Base-by-base conservation (phyloP, 2,113 vertebrate species). In the Cygnus atratus region DNA sequence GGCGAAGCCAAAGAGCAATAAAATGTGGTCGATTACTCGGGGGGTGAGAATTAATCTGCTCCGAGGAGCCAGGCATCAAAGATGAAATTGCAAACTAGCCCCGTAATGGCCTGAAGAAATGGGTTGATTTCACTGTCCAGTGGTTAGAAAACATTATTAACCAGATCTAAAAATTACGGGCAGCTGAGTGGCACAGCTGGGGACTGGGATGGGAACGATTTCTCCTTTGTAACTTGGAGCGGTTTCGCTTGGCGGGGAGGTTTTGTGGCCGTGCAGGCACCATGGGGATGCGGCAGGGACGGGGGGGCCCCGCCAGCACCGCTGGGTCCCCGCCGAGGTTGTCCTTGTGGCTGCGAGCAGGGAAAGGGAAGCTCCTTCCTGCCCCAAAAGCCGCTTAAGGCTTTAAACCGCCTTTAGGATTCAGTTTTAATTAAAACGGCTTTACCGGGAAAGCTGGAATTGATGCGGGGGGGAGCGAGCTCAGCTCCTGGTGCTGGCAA, bases 171-270 rank as follows among this genome's bases (percentile, higher is more conserved):
- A 79, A 54, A 3, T 19, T 7, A 5, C 50, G 4, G 1, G 2
- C 9, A 54, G 50, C 59, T 0, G 16, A 3, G 66, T 71, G 58
- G 41, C 37, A 9, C 25, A 13, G 81, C 58, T 10, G 46, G 59
- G 82, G 58, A 19, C 3, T 29, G 62, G 1, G 11, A 8, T 0
- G 19, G 66, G 26, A 4, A 3, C 1, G 0, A 21, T 12, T 3
- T 70, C 74, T 19, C 29, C 19, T 2, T 26, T 2, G 50, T 35
- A 35, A 21, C 35, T 11, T 2, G 17, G 14, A 6, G 80, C 1
- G 9, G 9, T 21, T 19, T 7, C 14, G 31, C 13, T 41, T 1
- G 29, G 9, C 25, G 0, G 37, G 78, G 62, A 31, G 35, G 44
- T 26, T 78, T 46, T 3, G 54, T 0, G 52, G 65, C 70, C 39